Evolutionary conservation across 2,888 invertebrate genomes (phyloP), one percentile per base, ranked within the genome.

Genomic region (Pandemis corylana): DNA sequence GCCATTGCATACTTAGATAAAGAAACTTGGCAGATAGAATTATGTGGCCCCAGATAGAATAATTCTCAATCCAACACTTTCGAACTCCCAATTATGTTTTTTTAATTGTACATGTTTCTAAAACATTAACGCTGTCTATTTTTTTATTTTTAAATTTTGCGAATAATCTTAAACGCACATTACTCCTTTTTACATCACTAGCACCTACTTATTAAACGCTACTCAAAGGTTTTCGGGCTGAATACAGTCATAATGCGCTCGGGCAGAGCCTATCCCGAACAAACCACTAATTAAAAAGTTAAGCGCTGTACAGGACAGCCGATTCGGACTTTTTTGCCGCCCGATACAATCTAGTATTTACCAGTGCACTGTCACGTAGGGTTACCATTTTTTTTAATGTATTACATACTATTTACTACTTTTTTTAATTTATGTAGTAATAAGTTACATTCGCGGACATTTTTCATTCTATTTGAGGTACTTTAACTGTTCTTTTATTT

Each of bases 241-340:
- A 61, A 51, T 59, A 65, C 51, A 66, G 69, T 49, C 62, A 67
- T 71, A 62, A 71, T 46, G 62, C 28, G 41, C 51, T 10, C 42
- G 44, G 28, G 15, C 64, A 64, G 68, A 44, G 67, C 75, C 75
- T 75, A 71, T 66, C 36, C 51, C 15, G 67, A 73, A 83, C 85
- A 78, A 78, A 80, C 83, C 87, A 84, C 89, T 90, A 90, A 91
- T 91, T 91, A 90, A 91, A 87, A 90, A 91, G 89, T 90, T 90
- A 87, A 89, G 84, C 87, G 82, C 85, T 89, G 89, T 80, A 75
- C 81, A 82, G 85, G 89, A 88, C 90, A 87, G 83, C 84, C 85
- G 78, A 86, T 87, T 90, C 84, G 84, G 80, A 85, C 82, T 28
- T 87, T 89, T 90, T 89, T 87, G 82, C 80, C 78, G 81, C 78